Percentiles rank a stretch among this genome's conserved stretches.
Evolutionary conservation across 1,140 invertebrate species (phyloP).

Genomic region (Leptoteleia sp.): DNA sequence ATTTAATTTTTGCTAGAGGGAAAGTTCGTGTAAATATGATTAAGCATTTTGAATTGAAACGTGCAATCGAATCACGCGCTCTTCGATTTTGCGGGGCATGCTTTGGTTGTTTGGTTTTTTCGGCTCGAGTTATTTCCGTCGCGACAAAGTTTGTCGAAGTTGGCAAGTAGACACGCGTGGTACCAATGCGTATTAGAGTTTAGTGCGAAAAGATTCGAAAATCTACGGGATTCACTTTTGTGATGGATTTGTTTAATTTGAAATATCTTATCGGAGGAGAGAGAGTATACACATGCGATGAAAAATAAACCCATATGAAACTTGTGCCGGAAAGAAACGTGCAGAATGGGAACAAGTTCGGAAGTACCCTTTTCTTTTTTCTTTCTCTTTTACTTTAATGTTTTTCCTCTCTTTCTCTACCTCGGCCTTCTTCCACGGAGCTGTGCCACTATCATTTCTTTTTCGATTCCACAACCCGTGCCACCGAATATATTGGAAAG

Average conservation of each 20-base stretch:
- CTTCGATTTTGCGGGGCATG: slow-evolving; percentile 22
- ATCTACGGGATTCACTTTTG: slow-evolving; percentile 15
- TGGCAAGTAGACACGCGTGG: slow-evolving; percentile 4
- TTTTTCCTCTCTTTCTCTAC: slow-evolving; percentile 16
- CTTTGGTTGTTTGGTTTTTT: slow-evolving; percentile 10
- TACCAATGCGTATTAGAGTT: slow-evolving; percentile 5
- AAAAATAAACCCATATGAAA: slow-evolving; percentile 54
- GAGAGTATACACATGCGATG: slow-evolving; percentile 26
- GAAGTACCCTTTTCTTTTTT: slow-evolving; percentile 45
- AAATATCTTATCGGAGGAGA: slow-evolving; percentile 36
- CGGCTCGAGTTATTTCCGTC: slow-evolving; percentile 11
- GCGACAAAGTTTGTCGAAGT: slow-evolving; percentile 10
- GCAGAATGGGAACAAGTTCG: slow-evolving; percentile 48
- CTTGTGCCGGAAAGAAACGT: slow-evolving; percentile 46
- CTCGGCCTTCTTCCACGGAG: slow-evolving; percentile 14
- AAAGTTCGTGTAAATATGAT: slow-evolving; percentile 25
- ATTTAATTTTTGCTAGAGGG: not conserved
- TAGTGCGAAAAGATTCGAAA: slow-evolving; percentile 11
- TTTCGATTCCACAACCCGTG: slow-evolving; percentile 59
- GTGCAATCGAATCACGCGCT: slow-evolving; percentile 22
- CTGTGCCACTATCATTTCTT: slow-evolving; percentile 50
- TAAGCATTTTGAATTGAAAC: slow-evolving; percentile 20
- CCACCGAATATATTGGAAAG: slow-evolving; percentile 64
- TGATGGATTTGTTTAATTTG: slow-evolving; percentile 56
- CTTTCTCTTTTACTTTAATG: slow-evolving; percentile 11